Conservation (phyloP, 2,888 invertebrate genomes). For the Gibbula magus region DNA sequence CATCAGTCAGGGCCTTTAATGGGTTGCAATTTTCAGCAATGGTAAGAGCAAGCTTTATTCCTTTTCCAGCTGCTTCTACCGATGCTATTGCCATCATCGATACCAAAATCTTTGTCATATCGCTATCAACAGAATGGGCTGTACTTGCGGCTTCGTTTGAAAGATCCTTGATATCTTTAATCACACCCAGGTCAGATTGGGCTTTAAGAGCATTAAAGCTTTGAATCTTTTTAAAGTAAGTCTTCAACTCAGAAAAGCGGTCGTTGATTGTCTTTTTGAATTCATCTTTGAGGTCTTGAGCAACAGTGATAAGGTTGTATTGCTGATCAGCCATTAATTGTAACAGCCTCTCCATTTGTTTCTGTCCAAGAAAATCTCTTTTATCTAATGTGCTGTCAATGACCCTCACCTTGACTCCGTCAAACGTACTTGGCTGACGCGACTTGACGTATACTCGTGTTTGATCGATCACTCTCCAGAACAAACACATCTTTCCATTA, state of each 20-base stretch:
- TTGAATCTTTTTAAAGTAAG: not conserved
- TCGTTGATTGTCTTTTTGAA: constrained; percentile 1
- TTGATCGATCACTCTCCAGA: constrained; percentile 6
- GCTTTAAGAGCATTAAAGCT: not conserved
- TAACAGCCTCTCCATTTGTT: constrained; percentile 5
- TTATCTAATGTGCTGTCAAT: not conserved
- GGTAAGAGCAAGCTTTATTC: not conserved
- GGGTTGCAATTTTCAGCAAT: constrained; percentile 3
- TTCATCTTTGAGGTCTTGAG: not conserved
- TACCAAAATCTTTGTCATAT: not conserved
- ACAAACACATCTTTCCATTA: not conserved
- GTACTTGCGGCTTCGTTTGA: not conserved
- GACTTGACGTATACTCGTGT: not conserved
- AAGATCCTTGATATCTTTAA: not conserved
- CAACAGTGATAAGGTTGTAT: not conserved
- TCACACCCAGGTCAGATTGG: not conserved
- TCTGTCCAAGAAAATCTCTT: not conserved
- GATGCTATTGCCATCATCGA: not conserved
- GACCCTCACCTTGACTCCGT: not conserved
- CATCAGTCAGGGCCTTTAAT: not conserved
- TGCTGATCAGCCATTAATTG: not conserved
- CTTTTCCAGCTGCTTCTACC: not conserved
- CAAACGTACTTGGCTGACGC: not conserved
- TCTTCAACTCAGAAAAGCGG: not conserved
- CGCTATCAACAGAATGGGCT: not conserved